Percentiles rank a stretch among this genome's conserved stretches.
Conservation (phyloP, 2,113 vertebrate species). For the Aspiorhynchus laticeps region DNA sequence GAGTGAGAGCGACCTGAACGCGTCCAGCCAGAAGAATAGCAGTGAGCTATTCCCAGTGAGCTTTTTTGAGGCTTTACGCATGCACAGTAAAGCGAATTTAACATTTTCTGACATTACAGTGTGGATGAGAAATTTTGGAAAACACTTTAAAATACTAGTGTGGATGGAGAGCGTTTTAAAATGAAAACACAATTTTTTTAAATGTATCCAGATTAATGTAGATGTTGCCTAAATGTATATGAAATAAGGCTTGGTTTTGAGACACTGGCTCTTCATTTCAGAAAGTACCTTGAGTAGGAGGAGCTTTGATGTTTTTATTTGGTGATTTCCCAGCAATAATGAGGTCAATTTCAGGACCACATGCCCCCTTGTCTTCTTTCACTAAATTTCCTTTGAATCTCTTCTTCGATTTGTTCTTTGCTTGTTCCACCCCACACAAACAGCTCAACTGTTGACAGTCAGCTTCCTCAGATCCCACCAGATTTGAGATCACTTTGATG, state of each 20-base stretch:
- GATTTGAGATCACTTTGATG: constrained; percentile 7
- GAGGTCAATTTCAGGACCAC: neutral
- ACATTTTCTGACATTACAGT: too few relatives aligned
- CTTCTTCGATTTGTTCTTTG: constrained; percentile 44
- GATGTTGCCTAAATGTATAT: neutral
- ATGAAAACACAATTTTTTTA: too few relatives aligned
- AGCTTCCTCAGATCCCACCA: constrained; percentile 20
- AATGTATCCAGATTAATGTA: too few relatives aligned
- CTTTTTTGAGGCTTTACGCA: too few relatives aligned
- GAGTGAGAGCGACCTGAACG: too few relatives aligned
- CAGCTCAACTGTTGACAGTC: constrained; percentile 17
- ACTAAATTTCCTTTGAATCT: constrained; percentile 14
- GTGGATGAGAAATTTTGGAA: too few relatives aligned
- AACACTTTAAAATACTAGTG: too few relatives aligned
- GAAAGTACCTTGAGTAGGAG: constrained; percentile 40
- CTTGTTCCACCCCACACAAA: constrained; percentile 4
- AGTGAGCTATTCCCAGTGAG: too few relatives aligned
- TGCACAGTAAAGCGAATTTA: too few relatives aligned
- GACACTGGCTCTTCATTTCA: neutral
- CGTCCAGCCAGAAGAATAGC: too few relatives aligned
- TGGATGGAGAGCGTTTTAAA: too few relatives aligned
- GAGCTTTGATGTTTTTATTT: neutral
- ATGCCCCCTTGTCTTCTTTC: neutral
- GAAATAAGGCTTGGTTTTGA: neutral
- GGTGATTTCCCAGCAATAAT: neutral